Evolutionary conservation across 2,113 vertebrate species (phyloP).

Genomic region (Urocitellus parryii): DNA sequence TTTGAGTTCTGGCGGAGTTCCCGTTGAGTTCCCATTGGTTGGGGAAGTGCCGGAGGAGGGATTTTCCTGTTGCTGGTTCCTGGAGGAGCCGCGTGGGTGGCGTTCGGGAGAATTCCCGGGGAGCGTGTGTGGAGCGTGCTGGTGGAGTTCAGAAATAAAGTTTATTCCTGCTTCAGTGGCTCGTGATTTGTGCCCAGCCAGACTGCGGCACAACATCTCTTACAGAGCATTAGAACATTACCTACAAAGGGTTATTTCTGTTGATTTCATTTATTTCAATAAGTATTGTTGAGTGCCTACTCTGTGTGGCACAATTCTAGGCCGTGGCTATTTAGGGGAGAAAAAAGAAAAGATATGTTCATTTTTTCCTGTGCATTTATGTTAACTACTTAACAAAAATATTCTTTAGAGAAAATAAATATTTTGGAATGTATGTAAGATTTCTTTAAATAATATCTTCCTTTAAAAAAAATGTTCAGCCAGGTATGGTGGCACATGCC

Average conservation of each 20-base stretch:
- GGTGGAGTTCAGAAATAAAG: too few relatives aligned
- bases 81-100: too few relatives aligned
- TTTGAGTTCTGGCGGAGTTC: too few relatives aligned
- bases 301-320: neutral
- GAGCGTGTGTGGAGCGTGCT: too few relatives aligned
- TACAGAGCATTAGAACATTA: neutral
- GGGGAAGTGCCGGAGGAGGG: too few relatives aligned
- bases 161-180: too few relatives aligned
- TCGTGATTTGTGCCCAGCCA: too few relatives aligned
- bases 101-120: too few relatives aligned
- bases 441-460: slow-evolving; percentile 40
- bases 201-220: neutral
- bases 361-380: neutral
- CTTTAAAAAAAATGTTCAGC: neutral
- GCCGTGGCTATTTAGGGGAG: neutral
- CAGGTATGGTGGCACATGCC: too few relatives aligned
- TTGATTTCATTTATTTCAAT: neutral
- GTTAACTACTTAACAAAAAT: slow-evolving; percentile 36
- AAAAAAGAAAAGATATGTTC: neutral
- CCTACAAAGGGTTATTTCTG: neutral
- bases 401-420: neutral
- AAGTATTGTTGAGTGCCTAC: neutral
- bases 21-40: too few relatives aligned
- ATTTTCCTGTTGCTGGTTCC: too few relatives aligned
- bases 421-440: neutral